Percentiles rank a stretch among this genome's conserved stretches.
Evolutionary conservation across 1,140 invertebrate genomes (phyloP).

Genomic region (Lasaia peninsularis): DNA sequence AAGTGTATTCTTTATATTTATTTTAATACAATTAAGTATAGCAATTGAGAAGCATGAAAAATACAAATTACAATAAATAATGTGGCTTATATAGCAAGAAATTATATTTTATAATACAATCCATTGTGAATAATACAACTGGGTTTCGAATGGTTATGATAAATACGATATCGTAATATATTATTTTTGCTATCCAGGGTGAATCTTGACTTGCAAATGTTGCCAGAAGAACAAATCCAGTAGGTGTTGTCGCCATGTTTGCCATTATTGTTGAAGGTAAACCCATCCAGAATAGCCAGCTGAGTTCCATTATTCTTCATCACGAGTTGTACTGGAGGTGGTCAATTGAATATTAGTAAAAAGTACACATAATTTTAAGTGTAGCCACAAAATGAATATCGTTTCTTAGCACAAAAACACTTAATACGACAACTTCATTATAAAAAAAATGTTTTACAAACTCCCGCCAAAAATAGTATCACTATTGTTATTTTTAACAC

Average conservation of each 20-base stretch:
- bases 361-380: no score
- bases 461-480: no score
- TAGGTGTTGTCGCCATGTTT: neutral
- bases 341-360: no score
- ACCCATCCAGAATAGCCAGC: neutral
- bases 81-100: no score
- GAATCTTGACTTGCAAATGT: neutral
- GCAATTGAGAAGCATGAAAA: no score
- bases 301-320: slow-evolving; percentile 1
- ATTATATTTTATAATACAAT: neutral
- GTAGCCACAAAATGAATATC: no score
- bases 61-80: neutral
- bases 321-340: neutral
- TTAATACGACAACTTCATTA: no score
- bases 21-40: no score
- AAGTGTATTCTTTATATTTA: no score
- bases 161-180: neutral
- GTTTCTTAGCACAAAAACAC: no score
- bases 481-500: no score
- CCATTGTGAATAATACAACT: neutral
- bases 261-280: neutral
- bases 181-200: neutral
- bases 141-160: neutral
- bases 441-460: no score
- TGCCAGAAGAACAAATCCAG: neutral